Conservation (phyloP, 2,797 vertebrate genomes). For the Sebastes alutus region DNA sequence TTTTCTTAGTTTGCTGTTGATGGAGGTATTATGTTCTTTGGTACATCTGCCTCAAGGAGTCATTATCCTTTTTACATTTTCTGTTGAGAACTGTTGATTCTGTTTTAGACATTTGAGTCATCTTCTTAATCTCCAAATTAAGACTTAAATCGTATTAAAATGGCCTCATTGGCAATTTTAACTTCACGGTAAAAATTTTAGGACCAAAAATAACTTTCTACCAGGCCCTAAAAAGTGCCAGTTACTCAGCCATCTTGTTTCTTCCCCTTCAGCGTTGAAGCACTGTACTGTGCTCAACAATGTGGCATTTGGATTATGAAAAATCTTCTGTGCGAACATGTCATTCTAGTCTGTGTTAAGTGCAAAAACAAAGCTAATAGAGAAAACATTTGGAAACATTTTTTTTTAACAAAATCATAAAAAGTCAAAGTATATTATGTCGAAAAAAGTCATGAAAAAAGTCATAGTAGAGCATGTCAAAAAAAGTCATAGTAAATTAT, state of each 20-base stretch:
- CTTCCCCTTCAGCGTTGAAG: neutral
- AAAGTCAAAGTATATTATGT: too few species aligned
- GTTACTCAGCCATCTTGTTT: neutral
- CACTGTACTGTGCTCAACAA: neutral
- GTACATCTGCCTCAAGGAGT: neutral
- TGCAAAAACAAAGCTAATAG: neutral
- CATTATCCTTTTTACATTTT: neutral
- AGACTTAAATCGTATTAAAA: neutral
- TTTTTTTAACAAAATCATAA: too few species aligned
- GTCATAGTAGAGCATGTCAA: too few species aligned
- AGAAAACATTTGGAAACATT: neutral
- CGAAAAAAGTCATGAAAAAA: too few species aligned
- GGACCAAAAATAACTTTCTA: neutral
- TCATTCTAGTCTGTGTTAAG: neutral
- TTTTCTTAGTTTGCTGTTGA: neutral
- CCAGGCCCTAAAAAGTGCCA: neutral
- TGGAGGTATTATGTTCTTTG: neutral
- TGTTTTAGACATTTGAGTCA: too few species aligned
- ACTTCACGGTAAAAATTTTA: neutral
- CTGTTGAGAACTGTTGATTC: neutral
- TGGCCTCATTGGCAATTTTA: neutral
- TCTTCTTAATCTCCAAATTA: too few species aligned
- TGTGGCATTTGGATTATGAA: neutral
- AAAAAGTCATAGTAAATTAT: too few species aligned
- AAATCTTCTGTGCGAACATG: neutral